Evolutionary conservation across 1,140 invertebrate species (phyloP), one percentile per base, ranked within the genome.

Genomic region (Zaprionus taronus): DNA sequence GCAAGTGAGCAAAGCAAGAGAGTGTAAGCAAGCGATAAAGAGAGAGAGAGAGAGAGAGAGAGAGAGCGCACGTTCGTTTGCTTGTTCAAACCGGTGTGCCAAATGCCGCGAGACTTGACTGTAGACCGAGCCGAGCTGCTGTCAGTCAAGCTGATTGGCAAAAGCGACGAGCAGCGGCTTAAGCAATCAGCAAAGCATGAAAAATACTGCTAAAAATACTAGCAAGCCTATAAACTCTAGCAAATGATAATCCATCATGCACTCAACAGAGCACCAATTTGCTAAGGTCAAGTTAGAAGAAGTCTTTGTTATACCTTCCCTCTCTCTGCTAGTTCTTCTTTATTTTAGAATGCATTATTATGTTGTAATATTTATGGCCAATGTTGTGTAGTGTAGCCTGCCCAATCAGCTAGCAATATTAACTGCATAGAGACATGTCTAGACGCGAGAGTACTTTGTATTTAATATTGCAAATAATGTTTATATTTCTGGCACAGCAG

Each of bases 21-120:
- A 73, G 41, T 17, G 26, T 12, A 20, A 68, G 57, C 3, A 70
- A 60, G 67, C n/a, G 7, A 24, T 11, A 56, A 68, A 55, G 67
- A 34, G 31, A 7, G 55, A 22, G 47, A 72, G 71, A 55, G 67
- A 34, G 31, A 7, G 55, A 22, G 47, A 72, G 71, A 11, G 24
- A 15, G 36, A 20, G 14, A 7, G 31, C 24, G 60, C 31, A 44
- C 15, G n/a, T 17, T 5, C 9, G 28, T 31, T 31, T 4, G 26
- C 14, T 28, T 36, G 17, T 53, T 20, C 15, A 49, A 51, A 51
- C 47, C 47, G 36, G 31, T 66, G 24, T 63, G 31, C 58, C 36
- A 55, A 26, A 22, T 55, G 14, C 4, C 14, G 41, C 14, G 14
- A 15, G 63, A 72, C 64, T 17, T 64, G 63, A 72, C 34, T 74